Percentiles rank a stretch among this genome's conserved stretches.
These are phyloP conservation scores for Ceuthmochares aereus DNA, from an alignment of 2,113 vertebrate species.

Conservation along the genomic window DNA sequence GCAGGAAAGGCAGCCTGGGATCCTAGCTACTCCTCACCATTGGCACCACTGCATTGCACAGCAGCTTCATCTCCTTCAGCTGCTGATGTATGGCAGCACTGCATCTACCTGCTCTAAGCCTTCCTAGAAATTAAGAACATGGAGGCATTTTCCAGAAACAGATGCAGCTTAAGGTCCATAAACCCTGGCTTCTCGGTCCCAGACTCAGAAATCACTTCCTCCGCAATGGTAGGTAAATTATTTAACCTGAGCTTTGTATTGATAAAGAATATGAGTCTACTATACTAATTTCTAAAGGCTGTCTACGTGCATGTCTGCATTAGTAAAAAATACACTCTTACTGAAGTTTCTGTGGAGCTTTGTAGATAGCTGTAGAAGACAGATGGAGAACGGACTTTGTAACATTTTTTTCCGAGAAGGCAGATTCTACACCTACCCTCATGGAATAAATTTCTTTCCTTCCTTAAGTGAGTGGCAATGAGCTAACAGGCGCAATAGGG, in stretches of 20 bases:
- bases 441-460: background rate
- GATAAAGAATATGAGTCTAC: background rate
- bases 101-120: background rate
- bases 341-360: background rate
- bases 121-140: background rate
- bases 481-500: background rate
- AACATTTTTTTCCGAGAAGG: background rate
- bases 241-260: background rate
- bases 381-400: background rate
- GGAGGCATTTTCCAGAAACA: background rate
- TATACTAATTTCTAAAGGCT: background rate
- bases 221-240: background rate
- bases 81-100: rapidly evolving
- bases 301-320: background rate
- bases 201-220: background rate
- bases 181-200: background rate
- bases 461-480: background rate
- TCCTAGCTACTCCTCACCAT: background rate
- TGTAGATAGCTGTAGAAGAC: background rate
- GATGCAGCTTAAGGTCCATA: background rate
- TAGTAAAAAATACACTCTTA: background rate
- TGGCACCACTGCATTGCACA: rapidly evolving
- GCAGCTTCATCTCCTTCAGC: background rate
- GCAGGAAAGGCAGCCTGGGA: background rate
- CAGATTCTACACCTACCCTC: background rate